A percentile compares a stretch with the other conserved stretches of the same genome.
phyloP scores from a whole-genome alignment of 1,140 invertebrate genomes.

The Charaxes varanes region DNA sequence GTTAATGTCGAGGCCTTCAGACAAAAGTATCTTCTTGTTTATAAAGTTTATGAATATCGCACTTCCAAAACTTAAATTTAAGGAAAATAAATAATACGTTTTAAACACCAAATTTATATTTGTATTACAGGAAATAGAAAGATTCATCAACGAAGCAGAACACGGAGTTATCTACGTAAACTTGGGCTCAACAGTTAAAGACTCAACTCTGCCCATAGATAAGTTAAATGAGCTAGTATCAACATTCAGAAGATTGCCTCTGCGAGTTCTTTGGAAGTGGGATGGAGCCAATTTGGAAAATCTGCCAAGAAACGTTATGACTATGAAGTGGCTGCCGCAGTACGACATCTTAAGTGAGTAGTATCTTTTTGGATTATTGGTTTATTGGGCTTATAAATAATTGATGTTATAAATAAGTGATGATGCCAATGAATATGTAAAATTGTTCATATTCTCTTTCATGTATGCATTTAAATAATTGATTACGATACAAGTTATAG shows the following conservation, averaged over 20 bases:
- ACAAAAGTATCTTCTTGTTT: too few relatives aligned
- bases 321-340: conserved; percentile 78
- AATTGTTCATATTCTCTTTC: too few relatives aligned
- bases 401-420: too few relatives aligned
- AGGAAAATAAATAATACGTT: too few relatives aligned
- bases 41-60: too few relatives aligned
- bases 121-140: conserved; percentile 72
- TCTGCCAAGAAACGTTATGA: conserved; percentile 76
- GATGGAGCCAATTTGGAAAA: conserved; percentile 67
- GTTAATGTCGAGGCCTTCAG: too few relatives aligned
- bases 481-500: too few relatives aligned
- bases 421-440: too few relatives aligned
- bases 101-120: too few relatives aligned
- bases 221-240: conserved; percentile 76
- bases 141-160: conserved; percentile 76
- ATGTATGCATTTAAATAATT: too few relatives aligned
- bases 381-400: conserved; percentile 2
- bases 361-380: neutral
- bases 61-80: too few relatives aligned
- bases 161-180: conserved; percentile 79
- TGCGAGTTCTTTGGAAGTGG: conserved; percentile 77
- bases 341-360: conserved; percentile 76
- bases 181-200: conserved; percentile 75
- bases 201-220: conserved; percentile 75
- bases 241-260: conserved; percentile 70